Evolutionary conservation across 2,797 vertebrate genomes (phyloP).

Genomic region (Trematomus bernacchii): DNA sequence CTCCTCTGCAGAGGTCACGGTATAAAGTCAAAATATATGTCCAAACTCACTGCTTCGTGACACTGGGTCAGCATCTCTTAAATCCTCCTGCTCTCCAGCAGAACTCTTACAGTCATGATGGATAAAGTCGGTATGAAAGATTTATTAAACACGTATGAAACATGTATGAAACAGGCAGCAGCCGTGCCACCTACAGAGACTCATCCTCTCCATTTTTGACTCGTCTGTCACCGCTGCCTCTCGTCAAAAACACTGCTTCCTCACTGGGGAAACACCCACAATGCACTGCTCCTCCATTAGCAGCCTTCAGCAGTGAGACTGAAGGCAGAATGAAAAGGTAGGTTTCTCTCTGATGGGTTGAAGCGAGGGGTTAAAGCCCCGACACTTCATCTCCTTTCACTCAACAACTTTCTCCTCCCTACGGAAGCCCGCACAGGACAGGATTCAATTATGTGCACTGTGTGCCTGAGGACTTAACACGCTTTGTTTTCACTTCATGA

Average conservation of each 20-base stretch:
- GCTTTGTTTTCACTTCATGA: neutral
- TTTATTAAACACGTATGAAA: conserved; percentile 14
- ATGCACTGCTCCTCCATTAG: conserved; percentile 40
- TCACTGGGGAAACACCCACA: conserved; percentile 20
- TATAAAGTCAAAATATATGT: neutral
- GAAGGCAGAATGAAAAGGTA: neutral
- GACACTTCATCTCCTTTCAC: neutral
- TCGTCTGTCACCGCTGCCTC: neutral
- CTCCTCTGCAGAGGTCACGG: neutral
- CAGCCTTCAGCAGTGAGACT: neutral
- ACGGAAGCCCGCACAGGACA: neutral
- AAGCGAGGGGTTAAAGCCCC: neutral
- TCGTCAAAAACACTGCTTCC: conserved; percentile 5
- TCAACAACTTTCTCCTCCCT: conserved; percentile 12
- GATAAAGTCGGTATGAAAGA: conserved; percentile 3
- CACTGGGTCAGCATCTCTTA: neutral
- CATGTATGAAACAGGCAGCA: conserved; percentile 19
- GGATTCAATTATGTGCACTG: neutral
- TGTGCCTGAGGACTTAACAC: neutral
- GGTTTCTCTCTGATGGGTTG: conserved; percentile 1
- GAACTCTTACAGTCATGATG: neutral
- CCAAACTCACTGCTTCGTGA: neutral
- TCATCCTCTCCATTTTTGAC: neutral
- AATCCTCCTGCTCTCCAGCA: neutral
- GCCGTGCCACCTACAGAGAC: neutral